Evolutionary conservation across 2,113 vertebrate species (phyloP).

Genomic region (Notiomystis cincta): DNA sequence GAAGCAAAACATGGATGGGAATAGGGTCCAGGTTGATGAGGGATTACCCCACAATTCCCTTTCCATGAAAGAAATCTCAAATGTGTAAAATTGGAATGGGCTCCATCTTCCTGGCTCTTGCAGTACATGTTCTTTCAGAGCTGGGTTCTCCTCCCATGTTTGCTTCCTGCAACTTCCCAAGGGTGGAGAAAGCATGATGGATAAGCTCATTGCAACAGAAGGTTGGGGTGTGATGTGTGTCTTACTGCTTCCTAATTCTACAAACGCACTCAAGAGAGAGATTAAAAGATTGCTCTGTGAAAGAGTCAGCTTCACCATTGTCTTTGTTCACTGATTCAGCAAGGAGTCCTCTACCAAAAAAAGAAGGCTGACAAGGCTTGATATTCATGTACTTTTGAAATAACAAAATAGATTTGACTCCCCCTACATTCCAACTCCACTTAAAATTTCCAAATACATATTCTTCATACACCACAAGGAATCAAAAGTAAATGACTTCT

Average conservation of each 20-base stretch:
- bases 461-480: not conserved
- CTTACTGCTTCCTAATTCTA: not conserved
- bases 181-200: not conserved
- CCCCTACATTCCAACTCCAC: not conserved
- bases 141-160: fast-evolving
- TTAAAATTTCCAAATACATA: not conserved
- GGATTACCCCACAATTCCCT: not conserved
- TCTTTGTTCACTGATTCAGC: not conserved
- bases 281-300: not conserved
- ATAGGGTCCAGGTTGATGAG: not conserved
- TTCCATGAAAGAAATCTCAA: not conserved
- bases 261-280: not conserved
- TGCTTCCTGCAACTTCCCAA: not conserved
- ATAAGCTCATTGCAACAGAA: not conserved
- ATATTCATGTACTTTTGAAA: not conserved
- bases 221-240: fast-evolving
- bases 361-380: not conserved
- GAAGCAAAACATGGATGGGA: not conserved
- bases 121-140: not conserved
- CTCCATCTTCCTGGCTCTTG: not conserved
- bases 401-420: not conserved
- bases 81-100: not conserved
- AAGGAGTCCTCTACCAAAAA: not conserved
- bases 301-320: not conserved
- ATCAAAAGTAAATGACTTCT: not conserved